These are phyloP conservation scores for Oxyruncus cristatus DNA, from an alignment of 2,113 vertebrate genomes.

Conservation along the genomic window DNA sequence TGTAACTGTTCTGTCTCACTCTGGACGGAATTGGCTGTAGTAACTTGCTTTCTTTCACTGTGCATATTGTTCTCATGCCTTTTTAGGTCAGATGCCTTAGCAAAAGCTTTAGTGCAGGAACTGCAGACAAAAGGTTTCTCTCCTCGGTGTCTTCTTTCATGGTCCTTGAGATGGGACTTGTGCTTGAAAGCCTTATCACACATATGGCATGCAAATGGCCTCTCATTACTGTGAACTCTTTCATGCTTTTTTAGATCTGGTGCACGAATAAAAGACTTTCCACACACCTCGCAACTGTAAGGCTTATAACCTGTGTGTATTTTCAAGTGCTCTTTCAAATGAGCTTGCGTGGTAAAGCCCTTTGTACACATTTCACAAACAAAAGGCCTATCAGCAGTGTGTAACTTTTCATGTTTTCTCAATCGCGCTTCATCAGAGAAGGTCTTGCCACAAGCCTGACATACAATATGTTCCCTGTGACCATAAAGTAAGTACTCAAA, in stretches of 20 bases:
- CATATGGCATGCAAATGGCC: constrained; percentile 95
- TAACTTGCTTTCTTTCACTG: constrained; percentile 94
- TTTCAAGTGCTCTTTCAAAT: constrained; percentile 97
- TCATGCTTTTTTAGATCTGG: constrained; percentile 97
- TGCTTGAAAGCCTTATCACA: constrained; percentile 99
- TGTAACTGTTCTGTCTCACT: constrained; percentile 87
- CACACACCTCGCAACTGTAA: constrained; percentile 95
- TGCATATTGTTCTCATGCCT: constrained; percentile 99
- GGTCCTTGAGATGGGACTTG: constrained; percentile 99
- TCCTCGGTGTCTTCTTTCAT: constrained; percentile 93
- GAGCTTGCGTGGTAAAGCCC: constrained; percentile 96
- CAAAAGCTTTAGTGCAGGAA: constrained; percentile 97
- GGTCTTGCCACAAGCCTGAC: constrained; percentile 88
- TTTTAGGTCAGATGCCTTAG: constrained; percentile 98
- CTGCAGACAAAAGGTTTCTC: constrained; percentile 97
- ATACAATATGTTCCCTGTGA: constrained; percentile 93
- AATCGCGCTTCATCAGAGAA: constrained; percentile 91
- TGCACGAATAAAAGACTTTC: constrained; percentile 95
- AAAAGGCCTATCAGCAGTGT: constrained; percentile 93
- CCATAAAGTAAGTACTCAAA: constrained; percentile 96
- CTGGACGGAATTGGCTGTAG: constrained; percentile 84
- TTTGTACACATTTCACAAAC: constrained; percentile 98
- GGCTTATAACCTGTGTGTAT: constrained; percentile 98
- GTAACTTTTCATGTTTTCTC: constrained; percentile 93
- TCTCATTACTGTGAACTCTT: constrained; percentile 95